A percentile compares a stretch with the other conserved stretches of the same genome.
Conservation (phyloP, 2,797 vertebrate genomes). For the Rhodeus uyekii region DNA sequence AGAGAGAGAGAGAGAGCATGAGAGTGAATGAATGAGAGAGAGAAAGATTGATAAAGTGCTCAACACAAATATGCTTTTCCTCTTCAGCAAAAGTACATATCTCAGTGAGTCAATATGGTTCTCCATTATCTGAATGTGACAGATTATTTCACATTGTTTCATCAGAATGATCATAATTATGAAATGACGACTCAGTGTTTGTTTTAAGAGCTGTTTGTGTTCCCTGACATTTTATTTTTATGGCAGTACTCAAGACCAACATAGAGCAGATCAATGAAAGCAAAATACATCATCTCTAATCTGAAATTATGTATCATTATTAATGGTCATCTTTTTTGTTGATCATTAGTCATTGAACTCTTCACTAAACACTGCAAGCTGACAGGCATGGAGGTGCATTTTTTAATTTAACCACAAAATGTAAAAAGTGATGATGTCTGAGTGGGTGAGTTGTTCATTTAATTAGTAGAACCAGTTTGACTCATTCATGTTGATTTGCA, state of each 20-base stretch:
- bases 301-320: neutral
- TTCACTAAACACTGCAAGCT: neutral
- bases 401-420: neutral
- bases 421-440: neutral
- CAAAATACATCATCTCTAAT: neutral
- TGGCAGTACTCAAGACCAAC: neutral
- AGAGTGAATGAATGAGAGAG: neutral
- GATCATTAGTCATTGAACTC: neutral
- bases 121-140: neutral
- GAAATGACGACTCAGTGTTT: neutral
- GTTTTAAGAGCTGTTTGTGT: neutral
- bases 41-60: neutral
- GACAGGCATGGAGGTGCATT: neutral
- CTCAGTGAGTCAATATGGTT: constrained; percentile 7
- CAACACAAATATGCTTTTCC: neutral
- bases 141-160: neutral
- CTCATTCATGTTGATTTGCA: neutral
- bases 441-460: neutral
- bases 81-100: neutral
- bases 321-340: neutral
- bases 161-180: neutral
- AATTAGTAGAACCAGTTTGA: neutral
- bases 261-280: neutral
- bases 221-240: neutral
- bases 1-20: neutral